A percentile compares a stretch with the other conserved stretches of the same genome.
phyloP scores from a whole-genome alignment of 1,140 invertebrate species.

The Solen grandis region DNA sequence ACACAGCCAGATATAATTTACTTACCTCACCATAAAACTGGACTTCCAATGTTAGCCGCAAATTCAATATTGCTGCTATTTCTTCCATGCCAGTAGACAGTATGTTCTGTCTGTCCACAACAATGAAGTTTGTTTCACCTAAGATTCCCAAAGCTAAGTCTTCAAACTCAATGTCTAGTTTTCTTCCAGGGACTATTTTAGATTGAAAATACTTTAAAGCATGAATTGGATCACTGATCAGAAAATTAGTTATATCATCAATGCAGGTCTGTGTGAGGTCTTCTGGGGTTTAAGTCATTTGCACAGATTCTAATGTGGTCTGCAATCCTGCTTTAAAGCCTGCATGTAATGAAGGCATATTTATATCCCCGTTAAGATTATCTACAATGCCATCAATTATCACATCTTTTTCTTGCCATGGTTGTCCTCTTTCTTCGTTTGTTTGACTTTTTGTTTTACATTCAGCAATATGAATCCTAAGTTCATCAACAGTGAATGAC shows the following conservation, averaged over 20 bases:
- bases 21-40: conserved; percentile 58
- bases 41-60: conserved; percentile 45
- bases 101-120: conserved; percentile 39
- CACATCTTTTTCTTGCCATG: too few relatives aligned
- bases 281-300: too few relatives aligned
- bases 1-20: not conserved
- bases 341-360: too few relatives aligned
- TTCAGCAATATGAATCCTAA: not conserved
- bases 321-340: too few relatives aligned
- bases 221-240: conserved; percentile 31
- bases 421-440: too few relatives aligned
- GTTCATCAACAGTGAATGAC: not conserved
- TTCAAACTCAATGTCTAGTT: conserved; percentile 34
- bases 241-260: not conserved
- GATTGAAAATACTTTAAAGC: conserved; percentile 31
- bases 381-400: too few relatives aligned
- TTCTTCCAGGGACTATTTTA: too few relatives aligned
- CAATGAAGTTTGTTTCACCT: conserved; percentile 51
- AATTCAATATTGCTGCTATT: conserved; percentile 12
- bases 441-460: too few relatives aligned
- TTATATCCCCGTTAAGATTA: too few relatives aligned
- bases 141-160: conserved; percentile 6
- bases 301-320: too few relatives aligned
- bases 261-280: too few relatives aligned
- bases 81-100: conserved; percentile 42